Evolutionary conservation across 1,140 invertebrate species (phyloP), one percentile per base, ranked within the genome.

Genomic region (Rhagoletis pomonella): DNA sequence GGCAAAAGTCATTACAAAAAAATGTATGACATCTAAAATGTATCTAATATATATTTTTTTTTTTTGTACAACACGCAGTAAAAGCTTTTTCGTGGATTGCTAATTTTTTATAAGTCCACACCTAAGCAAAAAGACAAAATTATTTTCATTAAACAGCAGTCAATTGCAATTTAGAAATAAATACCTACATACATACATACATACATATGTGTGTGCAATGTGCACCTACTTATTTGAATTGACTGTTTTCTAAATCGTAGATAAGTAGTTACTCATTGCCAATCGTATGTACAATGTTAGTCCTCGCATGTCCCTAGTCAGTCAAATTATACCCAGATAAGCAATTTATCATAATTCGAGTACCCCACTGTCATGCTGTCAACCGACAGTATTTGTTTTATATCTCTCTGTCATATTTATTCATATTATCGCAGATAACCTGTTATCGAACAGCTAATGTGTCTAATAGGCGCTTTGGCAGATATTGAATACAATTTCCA

Each of bases 271-370:
- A 73, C 17, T 73, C 44, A 50, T 73, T 47, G 42, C 42, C 69
- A 12, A 50, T 73, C 39, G 39, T 47, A 55, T 55, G 29, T 29
- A 29, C 1, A 1, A 29, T 29, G 29, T 29, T 0, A 0, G 29
- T 29, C 29, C 29, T 29, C 29, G 29, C 29, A 29, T 29, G 73
- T 55, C 47, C 73, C n/a, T 55, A 47, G 69, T 73, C 73, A 81
- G n/a, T 19, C 5, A 81, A 81, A 81, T 81, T 62, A 85, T 85
- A 17, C 42, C 44, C 44, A 85, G 84, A 62, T 60, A 85, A 59
- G 59, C 84, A 60, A 87, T 87, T 87, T 87, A 87, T 87, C 86
- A 87, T 77, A 87, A 87, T 87, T 87, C 86, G 67, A 87, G 86
- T 87, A 29, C 69, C 67, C 77, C n/a, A 50, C 86, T 87, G 86